These are phyloP conservation scores for Crotalus horridus DNA, from an alignment of 2,113 vertebrate species.

Conservation along the genomic window DNA sequence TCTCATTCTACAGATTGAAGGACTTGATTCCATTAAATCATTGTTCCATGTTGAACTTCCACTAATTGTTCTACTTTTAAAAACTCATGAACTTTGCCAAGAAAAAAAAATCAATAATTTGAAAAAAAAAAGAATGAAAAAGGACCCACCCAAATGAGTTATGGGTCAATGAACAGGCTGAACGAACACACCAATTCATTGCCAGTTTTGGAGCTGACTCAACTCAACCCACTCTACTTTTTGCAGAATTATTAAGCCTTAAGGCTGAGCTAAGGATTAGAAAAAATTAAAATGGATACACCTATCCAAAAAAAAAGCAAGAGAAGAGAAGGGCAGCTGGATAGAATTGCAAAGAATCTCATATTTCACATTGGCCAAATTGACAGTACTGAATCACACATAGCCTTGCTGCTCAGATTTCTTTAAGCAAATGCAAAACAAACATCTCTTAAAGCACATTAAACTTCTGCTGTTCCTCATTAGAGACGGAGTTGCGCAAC, in stretches of 20 bases:
- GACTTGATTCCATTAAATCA: neutral
- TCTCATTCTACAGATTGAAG: neutral
- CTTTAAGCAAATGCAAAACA: neutral
- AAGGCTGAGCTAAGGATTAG: neutral
- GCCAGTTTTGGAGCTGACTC: neutral
- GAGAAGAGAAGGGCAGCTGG: neutral
- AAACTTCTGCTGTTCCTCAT: neutral
- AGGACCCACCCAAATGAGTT: neutral
- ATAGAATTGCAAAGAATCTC: neutral
- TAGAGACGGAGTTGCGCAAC: neutral
- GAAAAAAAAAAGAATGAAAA: neutral
- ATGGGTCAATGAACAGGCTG: neutral
- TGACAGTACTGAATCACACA: neutral
- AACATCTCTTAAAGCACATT: neutral
- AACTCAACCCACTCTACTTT: neutral
- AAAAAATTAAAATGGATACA: neutral
- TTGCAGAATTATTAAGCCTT: neutral
- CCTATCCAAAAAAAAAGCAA: neutral
- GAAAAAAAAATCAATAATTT: neutral
- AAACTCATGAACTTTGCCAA: neutral
- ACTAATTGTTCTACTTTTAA: neutral
- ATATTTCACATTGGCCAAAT: neutral
- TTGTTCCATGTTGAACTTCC: neutral
- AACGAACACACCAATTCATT: neutral
- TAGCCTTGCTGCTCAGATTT: neutral